Base-by-base conservation (phyloP, 2,888 invertebrate genomes). In the Zhengitettix transpicula region DNA sequence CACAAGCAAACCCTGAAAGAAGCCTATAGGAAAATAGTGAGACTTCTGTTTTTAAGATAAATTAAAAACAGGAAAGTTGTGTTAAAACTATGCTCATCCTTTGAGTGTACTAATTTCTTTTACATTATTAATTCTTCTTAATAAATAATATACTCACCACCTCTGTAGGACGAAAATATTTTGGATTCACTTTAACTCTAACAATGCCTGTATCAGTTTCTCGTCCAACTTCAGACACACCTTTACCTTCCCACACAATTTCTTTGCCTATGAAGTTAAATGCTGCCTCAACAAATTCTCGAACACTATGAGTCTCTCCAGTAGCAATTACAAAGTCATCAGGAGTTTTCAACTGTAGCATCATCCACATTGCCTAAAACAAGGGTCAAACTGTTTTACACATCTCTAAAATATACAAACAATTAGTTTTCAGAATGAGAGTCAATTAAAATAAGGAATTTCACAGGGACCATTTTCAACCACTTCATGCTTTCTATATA, bases 321-420 rank as follows among this genome's bases (percentile, higher is more conserved):
- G 96, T 96, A 9, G 99, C 95, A 67, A 99, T 93, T 9, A 99
- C 98, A 77, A 87, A 98, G 76, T 99, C 99, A 58, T 96, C 90
- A 0, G 99, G 89, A 44, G 76, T 73, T 0, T 92, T 84, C 70
- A 89, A 87, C 72, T 99, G 99, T 15, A 99, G 79, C 93, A 99
- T 99, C 72, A 95, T 75, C 97, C 98, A 99, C 99, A 99, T 99
- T 1, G 97, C 99, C 87, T 92, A 70, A 0, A 65, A 57, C 40
- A 42, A 14, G 28, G 7, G 28, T 7, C 28, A 28, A 28, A 7
- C 28, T 7, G n/a, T n/a, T n/a, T n/a, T 16, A 55, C 54, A 57
- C 7, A 10, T 28, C 28, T 28, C 28, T 28, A 28, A 28, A 28
- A 7, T 28, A 28, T n/a, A n/a, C n/a, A n/a, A n/a, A n/a, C n/a